Evolutionary conservation across 2,113 vertebrate genomes (phyloP), one percentile per base, ranked within the genome.

Genomic region (Tyto alba): DNA sequence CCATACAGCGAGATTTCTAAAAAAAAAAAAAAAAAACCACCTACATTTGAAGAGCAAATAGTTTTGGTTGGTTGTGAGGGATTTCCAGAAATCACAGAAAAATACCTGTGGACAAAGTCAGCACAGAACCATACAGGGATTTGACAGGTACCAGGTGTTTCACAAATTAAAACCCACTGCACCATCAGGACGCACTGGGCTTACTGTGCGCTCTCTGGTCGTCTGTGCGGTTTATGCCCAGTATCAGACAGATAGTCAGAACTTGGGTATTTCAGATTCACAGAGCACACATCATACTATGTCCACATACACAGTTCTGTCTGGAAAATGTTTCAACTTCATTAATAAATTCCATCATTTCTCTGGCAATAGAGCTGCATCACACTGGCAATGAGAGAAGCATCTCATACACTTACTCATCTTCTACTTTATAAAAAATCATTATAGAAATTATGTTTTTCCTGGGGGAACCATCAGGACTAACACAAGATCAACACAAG

Each of bases 161-260:
- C 36, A 48, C 34, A 55, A n/a, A n/a, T n/a, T n/a, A n/a, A 86
- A 85, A 67, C 4, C 3, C 52, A 29, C 29, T 0, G 0, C 13
- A 8, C 10, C 9, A 36, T 13, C 30, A 55, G 47, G 60, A 67
- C 0, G 1, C 34, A 2, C 27, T 7, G 59, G 27, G 38, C 14
- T 90, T 36, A 11, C 38, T 19, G 19, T 5, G 48, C 11, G 1
- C 56, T 63, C 40, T 43, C 79, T 71, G 41, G 43, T 38, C 47
- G 62, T 5, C 60, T 6, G 0, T 8, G 10, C 20, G 22, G 34
- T 18, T 88, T 69, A 34, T 17, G 41, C 17, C 36, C 32, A 41
- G 10, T 3, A 45, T 8, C 1, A 1, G 57, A 64, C 16, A 60
- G 38, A 71, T 1, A 59, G 41, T 12, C 56, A 69, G 50, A 56